Conservation (phyloP, 2,797 vertebrate genomes). For the Pelodytes ibericus region DNA sequence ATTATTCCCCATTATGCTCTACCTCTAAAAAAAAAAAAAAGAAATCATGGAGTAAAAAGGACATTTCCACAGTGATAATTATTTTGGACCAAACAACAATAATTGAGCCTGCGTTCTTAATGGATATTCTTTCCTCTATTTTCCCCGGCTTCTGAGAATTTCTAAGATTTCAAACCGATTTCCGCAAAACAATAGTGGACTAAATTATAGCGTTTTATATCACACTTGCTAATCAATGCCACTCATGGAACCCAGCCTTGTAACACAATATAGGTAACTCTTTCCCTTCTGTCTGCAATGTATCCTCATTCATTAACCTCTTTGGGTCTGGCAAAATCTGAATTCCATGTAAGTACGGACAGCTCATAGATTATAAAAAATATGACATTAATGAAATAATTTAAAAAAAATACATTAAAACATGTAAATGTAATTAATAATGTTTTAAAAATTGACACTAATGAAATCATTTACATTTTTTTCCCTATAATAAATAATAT, state of each 20-base stretch:
- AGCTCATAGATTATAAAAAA: background rate
- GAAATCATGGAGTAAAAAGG: conserved; percentile 4
- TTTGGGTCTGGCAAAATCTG: background rate
- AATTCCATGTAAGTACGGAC: background rate
- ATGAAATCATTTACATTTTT: too few species aligned
- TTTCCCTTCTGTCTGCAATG: conserved; percentile 1
- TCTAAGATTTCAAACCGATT: conserved; percentile 32
- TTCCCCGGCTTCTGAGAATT: conserved; percentile 22
- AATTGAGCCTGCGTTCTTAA: conserved; percentile 12
- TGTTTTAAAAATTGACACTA: too few species aligned
- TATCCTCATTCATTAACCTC: conserved; percentile 26
- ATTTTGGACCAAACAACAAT: conserved; percentile 31
- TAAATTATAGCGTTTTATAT: conserved; percentile 46
- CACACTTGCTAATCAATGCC: conserved; percentile 41
- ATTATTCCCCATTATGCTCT: conserved; percentile 41
- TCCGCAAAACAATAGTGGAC: conserved; percentile 40
- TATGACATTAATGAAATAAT: background rate
- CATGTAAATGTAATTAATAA: too few species aligned
- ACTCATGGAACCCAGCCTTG: conserved; percentile 10
- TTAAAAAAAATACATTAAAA: background rate
- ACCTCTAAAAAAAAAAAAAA: conserved; percentile 7
- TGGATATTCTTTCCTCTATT: conserved; percentile 35
- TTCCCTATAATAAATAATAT: too few species aligned
- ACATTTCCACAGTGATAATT: conserved; percentile 10
- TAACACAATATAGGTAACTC: conserved; percentile 35